Evolutionary conservation across 2,113 vertebrate species (phyloP), one percentile per base, ranked within the genome.

Genomic region (Vulpes lagopus): DNA sequence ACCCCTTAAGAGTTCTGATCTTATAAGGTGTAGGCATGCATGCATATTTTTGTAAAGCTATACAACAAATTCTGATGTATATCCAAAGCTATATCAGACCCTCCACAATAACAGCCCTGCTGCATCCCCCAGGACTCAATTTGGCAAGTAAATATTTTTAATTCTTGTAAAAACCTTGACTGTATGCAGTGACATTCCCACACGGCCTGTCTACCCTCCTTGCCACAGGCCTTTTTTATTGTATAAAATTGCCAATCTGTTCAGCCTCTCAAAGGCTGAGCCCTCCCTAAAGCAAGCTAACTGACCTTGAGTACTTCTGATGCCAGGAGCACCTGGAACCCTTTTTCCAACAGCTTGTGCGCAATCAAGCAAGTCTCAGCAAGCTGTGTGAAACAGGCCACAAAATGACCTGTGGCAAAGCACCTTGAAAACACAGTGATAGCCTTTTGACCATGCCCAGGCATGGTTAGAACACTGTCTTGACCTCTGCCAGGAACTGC

Each of bases 261-360:
- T 55, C 3, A 7, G 65, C 51, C 57, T 94, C 73, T 3, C 30
- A 76, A 97, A 96, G 57, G 11, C 51, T 4, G 5, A 97, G 64
- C 22, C 64, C 79, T 95, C 78, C 76, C 59, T 51, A n/a, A 81
- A 89, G 71, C 89, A 84, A 91, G 55, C 4, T 38, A 60, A 85
- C 53, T 17, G 85, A 86, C 78, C 57, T 74, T 64, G n/a, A 27
- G 3, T 22, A 59, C 32, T 71, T 65, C 32, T 78, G 91, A 57
- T 88, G 80, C 57, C 30, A 62, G 83, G 79, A 85, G 59, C 32
- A 86, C 90, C 93, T 74, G 97, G 90, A 89, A 74, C 65, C 22
- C 67, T 82, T 95, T 95, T 79, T 49, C 51, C 76, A 95, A 84
- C 95, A 97, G 97, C 78, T 82, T 94, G 87, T 94, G 92, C 78